phyloP scores from a whole-genome alignment of 2,113 vertebrate species.

The Zeus faber region DNA sequence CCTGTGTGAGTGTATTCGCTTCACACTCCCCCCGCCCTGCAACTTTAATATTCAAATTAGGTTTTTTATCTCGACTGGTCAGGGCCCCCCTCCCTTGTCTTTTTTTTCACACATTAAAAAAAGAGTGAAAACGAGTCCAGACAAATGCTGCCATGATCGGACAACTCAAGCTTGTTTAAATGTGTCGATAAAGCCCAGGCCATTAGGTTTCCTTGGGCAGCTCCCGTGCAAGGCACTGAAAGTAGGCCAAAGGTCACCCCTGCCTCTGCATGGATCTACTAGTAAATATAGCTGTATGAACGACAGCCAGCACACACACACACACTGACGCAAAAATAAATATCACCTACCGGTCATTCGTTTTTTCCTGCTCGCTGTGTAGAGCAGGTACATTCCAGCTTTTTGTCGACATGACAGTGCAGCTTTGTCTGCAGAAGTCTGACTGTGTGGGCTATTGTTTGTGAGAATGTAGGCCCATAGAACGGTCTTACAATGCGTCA shows the following conservation, averaged over 20 bases:
- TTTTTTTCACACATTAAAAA: too few species aligned
- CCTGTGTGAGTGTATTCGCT: too few species aligned
- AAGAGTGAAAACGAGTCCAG: too few species aligned
- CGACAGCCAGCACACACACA: slow-evolving; percentile 9
- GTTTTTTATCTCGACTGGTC: too few species aligned
- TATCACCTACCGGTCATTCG: not conserved
- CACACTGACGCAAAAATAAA: not conserved
- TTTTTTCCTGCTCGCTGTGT: not conserved
- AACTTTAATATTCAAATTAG: too few species aligned
- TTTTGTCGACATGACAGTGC: not conserved
- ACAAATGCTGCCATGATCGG: too few species aligned
- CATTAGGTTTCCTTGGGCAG: too few species aligned
- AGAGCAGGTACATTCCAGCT: not conserved
- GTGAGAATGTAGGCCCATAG: not conserved
- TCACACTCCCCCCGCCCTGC: too few species aligned
- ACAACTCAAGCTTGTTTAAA: too few species aligned
- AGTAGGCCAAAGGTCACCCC: slow-evolving; percentile 70
- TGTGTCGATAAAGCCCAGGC: too few species aligned
- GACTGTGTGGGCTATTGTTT: slow-evolving; percentile 2
- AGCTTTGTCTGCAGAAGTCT: slow-evolving; percentile 1
- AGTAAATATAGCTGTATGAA: slow-evolving; percentile 64
- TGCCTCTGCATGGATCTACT: slow-evolving; percentile 51
- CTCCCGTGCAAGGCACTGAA: slow-evolving; percentile 33
- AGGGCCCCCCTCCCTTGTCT: too few species aligned
- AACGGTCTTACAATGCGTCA: not conserved